Evolutionary conservation across 2,113 vertebrate species (phyloP), one percentile per base, ranked within the genome.

Genomic region (Rhinolophus ferrumequinum): DNA sequence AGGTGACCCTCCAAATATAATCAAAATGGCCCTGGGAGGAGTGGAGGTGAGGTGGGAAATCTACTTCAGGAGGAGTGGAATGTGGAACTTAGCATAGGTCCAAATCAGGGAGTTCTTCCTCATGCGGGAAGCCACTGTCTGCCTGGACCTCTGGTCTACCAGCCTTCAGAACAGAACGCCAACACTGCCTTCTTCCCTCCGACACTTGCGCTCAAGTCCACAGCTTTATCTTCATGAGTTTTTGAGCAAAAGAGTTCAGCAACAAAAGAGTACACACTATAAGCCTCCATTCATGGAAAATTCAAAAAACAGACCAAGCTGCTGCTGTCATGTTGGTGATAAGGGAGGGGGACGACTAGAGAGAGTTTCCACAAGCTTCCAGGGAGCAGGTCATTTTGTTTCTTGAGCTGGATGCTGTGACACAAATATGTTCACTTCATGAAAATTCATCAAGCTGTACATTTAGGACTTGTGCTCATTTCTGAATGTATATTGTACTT

Each of bases 1-100:
- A 5, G 44, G 16, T 64, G 26, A 72, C 8, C 44, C 47, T 93
- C 70, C 41, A 93, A 67, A 73, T 35, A 50, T 16, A 60, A 54
- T 56, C 18, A 62, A 80, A 79, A 62, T 6, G 13, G 10, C 19
- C 4, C 64, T 4, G 0, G 16, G 9, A 5, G 44, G 1, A 35
- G 47, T 5, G 0, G 4, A 15, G 0, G 75, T 16, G 4, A 8
- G 0, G 0, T 62, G 38, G 12, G 28, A n/a, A 22, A 54, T 66
- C 66, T 73, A 19, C 64, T 54, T 44, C 81, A 11, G 52, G 52
- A 77, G 18, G 26, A 66, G 24, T 2, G 24, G 35, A 66, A 76
- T 16, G 2, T 26, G 18, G 52, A 47, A 33, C 1, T 13, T 66
- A 64, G 26, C 1, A 1, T 4, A 47, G 8, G 3, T 3, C 3